These are phyloP conservation scores for Channa maculata DNA, from an alignment of 2,113 vertebrate species.

Conservation along the genomic window DNA sequence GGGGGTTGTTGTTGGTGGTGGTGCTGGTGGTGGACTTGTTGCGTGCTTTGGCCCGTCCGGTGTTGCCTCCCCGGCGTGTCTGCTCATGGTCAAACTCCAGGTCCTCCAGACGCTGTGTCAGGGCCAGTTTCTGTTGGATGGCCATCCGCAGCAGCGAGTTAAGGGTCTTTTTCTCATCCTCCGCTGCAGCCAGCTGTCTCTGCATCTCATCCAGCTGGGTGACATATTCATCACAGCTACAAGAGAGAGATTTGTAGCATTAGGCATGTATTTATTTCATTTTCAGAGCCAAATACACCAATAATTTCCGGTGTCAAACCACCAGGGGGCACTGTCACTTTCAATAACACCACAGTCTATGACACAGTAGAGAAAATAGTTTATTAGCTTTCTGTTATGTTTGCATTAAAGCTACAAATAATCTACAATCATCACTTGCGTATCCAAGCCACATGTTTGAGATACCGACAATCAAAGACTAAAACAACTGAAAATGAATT, in stretches of 20 bases:
- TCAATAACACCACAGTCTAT: not conserved
- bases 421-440: not conserved
- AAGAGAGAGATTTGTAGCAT: not conserved
- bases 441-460: not conserved
- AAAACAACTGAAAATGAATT: not conserved
- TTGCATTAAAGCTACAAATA: not conserved
- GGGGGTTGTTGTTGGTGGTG: constrained; percentile 82
- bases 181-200: constrained; percentile 93
- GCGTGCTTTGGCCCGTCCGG: constrained; percentile 85
- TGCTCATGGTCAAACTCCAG: constrained; percentile 95
- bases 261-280: no score
- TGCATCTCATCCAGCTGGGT: constrained; percentile 98
- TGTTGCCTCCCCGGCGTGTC: constrained; percentile 87
- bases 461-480: not conserved
- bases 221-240: constrained; percentile 96
- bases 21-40: constrained; percentile 48
- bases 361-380: not conserved
- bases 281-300: not conserved
- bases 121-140: constrained; percentile 98
- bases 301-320: not conserved
- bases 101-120: constrained; percentile 97
- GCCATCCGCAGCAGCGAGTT: constrained; percentile 98
- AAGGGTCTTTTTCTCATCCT: constrained; percentile 99
- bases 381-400: not conserved
- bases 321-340: constrained; percentile 28